Percentiles rank a stretch among this genome's conserved stretches.
Conservation (phyloP, 2,113 vertebrate species). For the Abramis brama region DNA sequence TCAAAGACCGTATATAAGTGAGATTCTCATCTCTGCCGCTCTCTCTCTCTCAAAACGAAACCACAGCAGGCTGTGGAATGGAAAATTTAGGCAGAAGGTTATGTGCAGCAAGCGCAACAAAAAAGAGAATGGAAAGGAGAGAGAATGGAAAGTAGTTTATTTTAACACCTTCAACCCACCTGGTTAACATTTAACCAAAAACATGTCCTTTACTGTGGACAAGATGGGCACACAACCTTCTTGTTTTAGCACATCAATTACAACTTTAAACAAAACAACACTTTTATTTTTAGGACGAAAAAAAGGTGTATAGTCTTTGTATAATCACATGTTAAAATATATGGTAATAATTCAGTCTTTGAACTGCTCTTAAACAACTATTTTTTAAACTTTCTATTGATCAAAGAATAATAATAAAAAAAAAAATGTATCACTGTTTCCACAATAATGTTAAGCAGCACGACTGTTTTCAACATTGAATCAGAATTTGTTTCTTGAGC, state of each 20-base stretch:
- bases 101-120: conserved; percentile 16
- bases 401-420: no score
- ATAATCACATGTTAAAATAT: no score
- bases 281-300: no score
- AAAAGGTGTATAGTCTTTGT: no score
- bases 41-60: conserved; percentile 15
- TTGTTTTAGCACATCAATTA: background rate
- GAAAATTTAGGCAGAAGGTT: conserved; percentile 39
- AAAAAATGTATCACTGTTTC: no score
- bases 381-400: no score
- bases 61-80: background rate
- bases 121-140: background rate
- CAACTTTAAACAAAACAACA: no score
- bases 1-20: conserved; percentile 50
- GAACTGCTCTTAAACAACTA: no score
- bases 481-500: no score
- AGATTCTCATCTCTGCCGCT: conserved; percentile 49
- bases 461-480: no score
- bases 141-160: background rate
- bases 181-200: background rate
- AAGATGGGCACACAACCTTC: background rate
- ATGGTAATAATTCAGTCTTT: no score
- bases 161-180: background rate
- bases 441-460: no score
- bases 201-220: background rate